A percentile compares a stretch with the other conserved stretches of the same genome.
Evolutionary conservation across 1,140 invertebrate species (phyloP).

Genomic region (Trichonephila inaurata): DNA sequence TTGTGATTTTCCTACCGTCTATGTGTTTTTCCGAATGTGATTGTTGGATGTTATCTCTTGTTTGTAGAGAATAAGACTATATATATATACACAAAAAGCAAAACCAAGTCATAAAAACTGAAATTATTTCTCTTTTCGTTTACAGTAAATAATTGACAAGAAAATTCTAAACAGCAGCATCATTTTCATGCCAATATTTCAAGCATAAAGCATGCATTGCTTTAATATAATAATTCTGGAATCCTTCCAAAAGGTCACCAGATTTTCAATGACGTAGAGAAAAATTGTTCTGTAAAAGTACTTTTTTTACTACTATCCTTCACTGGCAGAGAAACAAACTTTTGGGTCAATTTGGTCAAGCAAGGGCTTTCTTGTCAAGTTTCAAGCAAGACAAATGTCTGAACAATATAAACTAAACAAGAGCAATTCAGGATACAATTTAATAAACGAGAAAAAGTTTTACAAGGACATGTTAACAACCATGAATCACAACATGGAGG

Average conservation of each 20-base stretch:
- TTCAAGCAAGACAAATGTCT: no score
- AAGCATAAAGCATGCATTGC: not conserved
- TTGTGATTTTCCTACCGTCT: no score
- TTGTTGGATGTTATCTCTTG: no score
- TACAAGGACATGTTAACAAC: no score
- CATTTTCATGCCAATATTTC: not conserved
- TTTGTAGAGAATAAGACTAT: no score
- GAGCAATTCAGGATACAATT: not conserved
- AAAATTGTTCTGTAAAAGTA: not conserved
- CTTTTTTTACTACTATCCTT: not conserved
- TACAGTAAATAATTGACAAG: not conserved
- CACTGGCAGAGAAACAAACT: conserved; percentile 1
- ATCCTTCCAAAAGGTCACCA: not conserved
- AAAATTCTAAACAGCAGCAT: not conserved
- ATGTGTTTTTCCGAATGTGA: no score
- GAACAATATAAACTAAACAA: not conserved
- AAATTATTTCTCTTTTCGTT: no score
- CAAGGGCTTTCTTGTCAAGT: no score
- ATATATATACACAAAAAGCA: no score
- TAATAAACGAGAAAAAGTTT: not conserved
- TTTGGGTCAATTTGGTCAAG: not conserved
- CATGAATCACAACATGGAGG: no score
- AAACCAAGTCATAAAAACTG: no score
- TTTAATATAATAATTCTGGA: not conserved
- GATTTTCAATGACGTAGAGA: not conserved